Conservation (phyloP, 2,888 invertebrate species). For the Creontiades dilutus region DNA sequence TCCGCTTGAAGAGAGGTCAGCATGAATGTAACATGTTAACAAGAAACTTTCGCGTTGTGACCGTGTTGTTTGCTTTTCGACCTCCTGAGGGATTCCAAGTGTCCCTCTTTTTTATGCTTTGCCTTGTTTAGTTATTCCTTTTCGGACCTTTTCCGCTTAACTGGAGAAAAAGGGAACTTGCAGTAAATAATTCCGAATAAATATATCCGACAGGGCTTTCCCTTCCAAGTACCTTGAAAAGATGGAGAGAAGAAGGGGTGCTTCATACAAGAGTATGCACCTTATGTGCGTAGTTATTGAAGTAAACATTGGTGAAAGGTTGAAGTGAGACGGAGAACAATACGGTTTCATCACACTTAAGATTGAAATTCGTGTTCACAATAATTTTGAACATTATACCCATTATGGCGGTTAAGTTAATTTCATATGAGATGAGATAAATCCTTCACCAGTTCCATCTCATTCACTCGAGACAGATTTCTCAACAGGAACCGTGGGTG, state of each 20-base stretch:
- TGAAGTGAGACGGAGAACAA: not conserved
- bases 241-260: slow-evolving; percentile 5
- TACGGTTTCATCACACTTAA: no score
- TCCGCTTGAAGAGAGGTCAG: no score
- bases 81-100: not conserved
- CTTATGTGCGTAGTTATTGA: not conserved
- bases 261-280: not conserved
- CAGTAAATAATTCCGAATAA: slow-evolving; percentile 40
- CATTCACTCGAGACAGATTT: no score
- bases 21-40: not conserved
- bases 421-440: no score
- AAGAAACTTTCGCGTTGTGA: not conserved
- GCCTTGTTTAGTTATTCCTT: slow-evolving; percentile 50
- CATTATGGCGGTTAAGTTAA: no score
- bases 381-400: no score
- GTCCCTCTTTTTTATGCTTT: not conserved
- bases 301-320: not conserved
- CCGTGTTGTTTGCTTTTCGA: not conserved
- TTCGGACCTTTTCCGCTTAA: not conserved
- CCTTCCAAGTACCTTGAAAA: slow-evolving; percentile 19
- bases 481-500: no score
- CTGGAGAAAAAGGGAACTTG: not conserved
- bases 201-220: slow-evolving; percentile 24
- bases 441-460: no score
- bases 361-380: no score